These are phyloP conservation scores for Numenius arquata DNA, from an alignment of 2,113 vertebrate genomes.

Conservation along the genomic window DNA sequence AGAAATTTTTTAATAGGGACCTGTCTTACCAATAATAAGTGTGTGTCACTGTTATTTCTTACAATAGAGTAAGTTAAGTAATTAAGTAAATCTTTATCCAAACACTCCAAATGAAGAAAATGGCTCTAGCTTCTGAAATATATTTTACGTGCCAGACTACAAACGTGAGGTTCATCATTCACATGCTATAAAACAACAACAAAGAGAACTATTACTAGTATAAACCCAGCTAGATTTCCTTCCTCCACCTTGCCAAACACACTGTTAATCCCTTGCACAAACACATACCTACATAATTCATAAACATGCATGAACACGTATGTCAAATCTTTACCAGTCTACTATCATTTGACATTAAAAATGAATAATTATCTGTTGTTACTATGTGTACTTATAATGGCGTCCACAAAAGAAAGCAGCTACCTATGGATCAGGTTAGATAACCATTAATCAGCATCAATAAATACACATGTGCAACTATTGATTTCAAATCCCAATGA, in stretches of 20 bases:
- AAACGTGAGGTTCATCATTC: slow-evolving; percentile 24
- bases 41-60: slow-evolving; percentile 12
- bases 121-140: background rate
- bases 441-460: background rate
- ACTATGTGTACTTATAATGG: background rate
- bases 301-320: background rate
- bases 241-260: background rate
- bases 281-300: background rate
- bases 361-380: background rate
- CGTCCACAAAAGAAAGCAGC: background rate
- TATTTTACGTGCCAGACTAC: background rate
- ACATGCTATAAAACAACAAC: background rate
- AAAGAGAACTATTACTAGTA: background rate
- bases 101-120: slow-evolving; percentile 42
- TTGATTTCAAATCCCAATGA: background rate
- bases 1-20: background rate
- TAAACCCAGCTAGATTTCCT: background rate
- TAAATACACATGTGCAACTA: background rate
- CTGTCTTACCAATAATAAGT: background rate
- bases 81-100: slow-evolving; percentile 49
- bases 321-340: background rate
- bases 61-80: slow-evolving; percentile 41
- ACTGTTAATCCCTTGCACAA: background rate
- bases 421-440: background rate
- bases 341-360: background rate